Percentiles rank a stretch among this genome's conserved stretches.
Evolutionary conservation across 2,797 vertebrate genomes (phyloP).

Genomic region (Crenuchus spilurus): DNA sequence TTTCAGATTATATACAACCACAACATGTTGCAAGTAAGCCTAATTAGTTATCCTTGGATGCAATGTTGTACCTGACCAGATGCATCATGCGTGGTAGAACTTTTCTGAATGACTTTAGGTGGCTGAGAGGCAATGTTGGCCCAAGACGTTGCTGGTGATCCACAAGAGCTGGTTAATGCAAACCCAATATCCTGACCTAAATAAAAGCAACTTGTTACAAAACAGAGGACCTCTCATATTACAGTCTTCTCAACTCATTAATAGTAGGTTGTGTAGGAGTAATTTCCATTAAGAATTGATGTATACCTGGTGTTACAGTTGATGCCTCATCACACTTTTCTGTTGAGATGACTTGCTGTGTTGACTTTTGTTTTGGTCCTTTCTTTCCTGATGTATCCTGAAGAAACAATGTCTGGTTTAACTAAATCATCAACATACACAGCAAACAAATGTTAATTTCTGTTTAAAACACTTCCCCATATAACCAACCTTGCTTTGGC

Average conservation of each 20-base stretch:
- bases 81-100: constrained; percentile 46
- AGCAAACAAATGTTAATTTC: background rate
- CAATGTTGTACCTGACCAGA: background rate
- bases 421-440: background rate
- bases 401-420: background rate
- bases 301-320: constrained; percentile 58
- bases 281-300: background rate
- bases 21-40: too few relatives aligned
- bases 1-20: too few relatives aligned
- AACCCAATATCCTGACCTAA: constrained; percentile 21
- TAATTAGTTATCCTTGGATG: too few relatives aligned
- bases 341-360: constrained; percentile 10
- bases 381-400: constrained; percentile 48
- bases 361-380: constrained; percentile 42
- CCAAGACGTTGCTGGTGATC: constrained; percentile 73
- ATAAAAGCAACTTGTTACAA: constrained; percentile 1
- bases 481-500: constrained; percentile 3
- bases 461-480: background rate
- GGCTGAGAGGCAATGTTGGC: constrained; percentile 84
- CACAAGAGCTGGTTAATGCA: constrained; percentile 29
- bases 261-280: background rate
- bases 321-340: constrained; percentile 26
- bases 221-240: background rate
- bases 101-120: constrained; percentile 70
- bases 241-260: background rate